Evolutionary conservation across 1,140 invertebrate genomes (phyloP).

Genomic region (Prorops nasuta): DNA sequence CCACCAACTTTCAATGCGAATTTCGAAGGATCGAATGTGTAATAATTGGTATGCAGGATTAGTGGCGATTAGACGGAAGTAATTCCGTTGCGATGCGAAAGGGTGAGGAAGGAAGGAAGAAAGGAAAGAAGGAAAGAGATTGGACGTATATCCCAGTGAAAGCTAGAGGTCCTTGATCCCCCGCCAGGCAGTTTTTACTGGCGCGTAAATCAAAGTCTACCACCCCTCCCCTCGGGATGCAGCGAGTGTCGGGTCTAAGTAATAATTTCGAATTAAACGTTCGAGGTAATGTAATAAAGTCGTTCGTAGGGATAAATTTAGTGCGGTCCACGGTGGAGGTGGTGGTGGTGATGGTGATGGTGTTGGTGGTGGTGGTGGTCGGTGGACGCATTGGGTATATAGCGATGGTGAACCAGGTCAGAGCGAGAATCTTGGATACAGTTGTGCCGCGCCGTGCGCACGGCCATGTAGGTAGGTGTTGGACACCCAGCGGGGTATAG

Average conservation of each 20-base stretch:
- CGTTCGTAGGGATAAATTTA: constrained; percentile 50
- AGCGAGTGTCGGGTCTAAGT: constrained; percentile 34
- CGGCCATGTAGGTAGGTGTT: constrained; percentile 52
- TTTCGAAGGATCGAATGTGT: too few relatives aligned
- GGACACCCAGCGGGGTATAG: constrained; percentile 52
- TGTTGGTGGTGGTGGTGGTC: constrained; percentile 2
- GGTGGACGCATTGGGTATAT: background rate
- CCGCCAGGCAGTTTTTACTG: constrained; percentile 30
- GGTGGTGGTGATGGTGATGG: constrained; percentile 3
- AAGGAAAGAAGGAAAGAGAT: constrained; percentile 5
- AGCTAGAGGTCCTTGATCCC: constrained; percentile 20
- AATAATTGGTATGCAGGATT: too few relatives aligned
- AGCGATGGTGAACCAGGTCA: constrained; percentile 20
- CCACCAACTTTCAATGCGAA: too few relatives aligned
- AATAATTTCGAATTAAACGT: constrained; percentile 53
- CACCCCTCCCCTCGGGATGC: background rate
- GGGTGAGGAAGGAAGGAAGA: background rate
- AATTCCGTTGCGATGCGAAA: constrained; percentile 7
- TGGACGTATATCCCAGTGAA: constrained; percentile 3
- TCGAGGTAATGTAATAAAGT: constrained; percentile 52
- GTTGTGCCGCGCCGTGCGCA: constrained; percentile 26
- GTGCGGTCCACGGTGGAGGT: constrained; percentile 27
- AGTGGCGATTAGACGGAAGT: too few relatives aligned
- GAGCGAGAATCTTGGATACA: constrained; percentile 21
- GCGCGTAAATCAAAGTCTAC: constrained; percentile 37